Conservation (phyloP, 2,797 vertebrate species). For the Smutsia temminckii region DNA sequence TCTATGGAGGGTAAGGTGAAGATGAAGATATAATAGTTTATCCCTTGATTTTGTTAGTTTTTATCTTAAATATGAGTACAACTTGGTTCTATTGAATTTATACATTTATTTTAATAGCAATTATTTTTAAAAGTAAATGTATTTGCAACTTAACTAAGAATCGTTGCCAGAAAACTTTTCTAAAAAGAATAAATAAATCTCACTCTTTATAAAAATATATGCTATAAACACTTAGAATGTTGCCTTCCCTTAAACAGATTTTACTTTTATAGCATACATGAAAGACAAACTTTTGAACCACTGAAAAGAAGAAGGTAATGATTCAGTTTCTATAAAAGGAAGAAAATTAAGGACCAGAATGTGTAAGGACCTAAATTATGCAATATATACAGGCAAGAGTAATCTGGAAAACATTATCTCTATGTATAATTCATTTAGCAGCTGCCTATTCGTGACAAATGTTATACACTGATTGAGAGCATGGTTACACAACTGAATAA, state of each 20-base stretch:
- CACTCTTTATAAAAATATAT: slow-evolving; percentile 12
- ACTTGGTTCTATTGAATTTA: neutral
- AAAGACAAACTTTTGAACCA: slow-evolving; percentile 36
- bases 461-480: slow-evolving; percentile 60
- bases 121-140: slow-evolving; percentile 49
- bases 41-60: neutral
- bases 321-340: slow-evolving; percentile 57
- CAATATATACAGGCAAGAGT: slow-evolving; percentile 60
- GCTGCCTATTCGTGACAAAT: slow-evolving; percentile 61
- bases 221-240: neutral
- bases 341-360: slow-evolving; percentile 50
- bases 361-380: slow-evolving; percentile 57
- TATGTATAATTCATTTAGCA: slow-evolving; percentile 63
- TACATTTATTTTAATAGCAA: neutral
- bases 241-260: slow-evolving; percentile 34
- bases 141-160: slow-evolving; percentile 22
- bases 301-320: slow-evolving; percentile 45
- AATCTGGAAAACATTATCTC: slow-evolving; percentile 60
- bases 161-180: neutral
- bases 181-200: neutral
- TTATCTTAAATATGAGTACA: neutral
- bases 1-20: neutral
- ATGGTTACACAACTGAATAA: slow-evolving; percentile 62
- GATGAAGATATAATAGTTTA: neutral
- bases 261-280: slow-evolving; percentile 48